A percentile compares a stretch with the other conserved stretches of the same genome.
These are phyloP conservation scores for Nudaria mundana DNA, from an alignment of 2,888 invertebrate genomes.

Conservation along the genomic window DNA sequence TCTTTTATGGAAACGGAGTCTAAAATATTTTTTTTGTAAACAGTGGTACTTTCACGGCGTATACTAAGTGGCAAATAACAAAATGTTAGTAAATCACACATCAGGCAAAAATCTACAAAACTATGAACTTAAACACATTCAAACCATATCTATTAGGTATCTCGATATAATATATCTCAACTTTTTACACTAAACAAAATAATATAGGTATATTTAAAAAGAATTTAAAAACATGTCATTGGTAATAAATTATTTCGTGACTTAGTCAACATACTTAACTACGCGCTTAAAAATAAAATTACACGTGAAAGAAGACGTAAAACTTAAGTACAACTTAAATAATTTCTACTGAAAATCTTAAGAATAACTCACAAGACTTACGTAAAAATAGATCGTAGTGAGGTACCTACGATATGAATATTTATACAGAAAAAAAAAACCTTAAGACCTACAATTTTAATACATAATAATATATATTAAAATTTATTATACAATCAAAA, in stretches of 20 bases:
- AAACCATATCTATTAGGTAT: slow-evolving; percentile 51
- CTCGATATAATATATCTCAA: slow-evolving; percentile 62
- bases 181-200: slow-evolving; percentile 66
- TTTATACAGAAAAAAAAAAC: slow-evolving; percentile 50
- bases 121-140: slow-evolving; percentile 49
- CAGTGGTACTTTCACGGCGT: no score
- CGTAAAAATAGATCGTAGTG: slow-evolving; percentile 54
- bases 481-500: slow-evolving; percentile 47
- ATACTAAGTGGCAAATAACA: slow-evolving; percentile 46
- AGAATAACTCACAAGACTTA: slow-evolving; percentile 44
- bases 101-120: slow-evolving; percentile 60
- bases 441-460: slow-evolving; percentile 51
- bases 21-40: no score
- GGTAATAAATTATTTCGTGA: slow-evolving; percentile 80
- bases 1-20: no score
- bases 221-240: slow-evolving; percentile 78
- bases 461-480: slow-evolving; percentile 54
- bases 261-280: slow-evolving; percentile 75
- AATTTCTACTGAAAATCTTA: slow-evolving; percentile 7
- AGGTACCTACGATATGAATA: slow-evolving; percentile 62
- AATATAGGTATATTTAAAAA: slow-evolving; percentile 63
- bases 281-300: slow-evolving; percentile 48
- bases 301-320: slow-evolving; percentile 32
- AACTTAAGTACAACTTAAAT: slow-evolving; percentile 34
- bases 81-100: slow-evolving; percentile 72